A percentile compares a stretch with the other conserved stretches of the same genome.
phyloP scores from a whole-genome alignment of 2,113 vertebrate genomes.

The Collichthys lucidus region DNA sequence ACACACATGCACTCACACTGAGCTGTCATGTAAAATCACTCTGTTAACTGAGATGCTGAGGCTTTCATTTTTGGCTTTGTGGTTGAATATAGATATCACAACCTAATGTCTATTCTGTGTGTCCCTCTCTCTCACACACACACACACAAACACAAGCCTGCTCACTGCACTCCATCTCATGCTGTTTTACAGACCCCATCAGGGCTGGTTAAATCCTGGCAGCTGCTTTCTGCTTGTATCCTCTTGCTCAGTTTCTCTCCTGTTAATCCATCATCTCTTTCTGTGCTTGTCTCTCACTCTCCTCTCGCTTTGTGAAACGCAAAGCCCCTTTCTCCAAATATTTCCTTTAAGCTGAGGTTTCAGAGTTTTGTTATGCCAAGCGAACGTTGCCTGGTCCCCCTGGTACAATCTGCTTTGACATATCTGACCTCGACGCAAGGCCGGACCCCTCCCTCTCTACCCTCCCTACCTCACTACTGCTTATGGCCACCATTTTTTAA shows the following conservation, averaged over 20 bases:
- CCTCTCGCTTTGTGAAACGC: conserved; percentile 75
- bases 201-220: conserved; percentile 71
- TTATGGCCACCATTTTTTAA: conserved; percentile 57
- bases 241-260: conserved; percentile 67
- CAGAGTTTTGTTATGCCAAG: conserved; percentile 85
- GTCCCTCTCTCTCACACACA: not conserved
- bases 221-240: conserved; percentile 77
- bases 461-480: conserved; percentile 31
- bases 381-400: conserved; percentile 72
- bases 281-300: conserved; percentile 68
- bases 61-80: conserved; percentile 1
- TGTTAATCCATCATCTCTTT: conserved; percentile 78
- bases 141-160: conserved; percentile 20
- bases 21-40: conserved; percentile 46
- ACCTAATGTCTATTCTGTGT: not conserved
- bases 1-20: conserved; percentile 36
- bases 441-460: conserved; percentile 37
- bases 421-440: conserved; percentile 67
- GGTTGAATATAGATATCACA: conserved; percentile 43
- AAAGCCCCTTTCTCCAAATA: conserved; percentile 84
- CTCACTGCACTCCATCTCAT: conserved; percentile 41
- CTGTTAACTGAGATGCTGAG: conserved; percentile 22
- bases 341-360: conserved; percentile 87
- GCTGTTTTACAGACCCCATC: conserved; percentile 72
- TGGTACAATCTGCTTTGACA: conserved; percentile 79